Base-by-base conservation (phyloP, 2,113 vertebrate genomes). In the Maccullochella peelii region DNA sequence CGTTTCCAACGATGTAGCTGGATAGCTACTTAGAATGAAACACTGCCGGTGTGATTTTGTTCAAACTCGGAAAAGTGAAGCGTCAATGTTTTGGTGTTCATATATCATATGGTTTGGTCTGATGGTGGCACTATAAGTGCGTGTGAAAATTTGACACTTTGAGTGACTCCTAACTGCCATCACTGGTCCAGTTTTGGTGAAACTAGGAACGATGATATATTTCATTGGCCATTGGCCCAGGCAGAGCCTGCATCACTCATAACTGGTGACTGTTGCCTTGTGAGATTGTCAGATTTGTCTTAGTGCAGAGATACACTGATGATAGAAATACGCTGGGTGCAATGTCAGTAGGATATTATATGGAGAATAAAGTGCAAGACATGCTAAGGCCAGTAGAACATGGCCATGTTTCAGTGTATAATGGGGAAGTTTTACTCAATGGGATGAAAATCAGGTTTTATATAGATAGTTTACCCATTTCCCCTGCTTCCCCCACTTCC, bases 201-300 rank as follows among this genome's bases (percentile, higher is more conserved):
- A 77, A 49, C 59, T 25, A n/a, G 25, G 40, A 57, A 25, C 18
- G 52, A 52, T 68, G 73, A 58, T 59, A 74, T 27, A 18, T 83
- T 79, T 75, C 66, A 76, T 83, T 54, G 33, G 65, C 66, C 8
- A 1, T 21, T 66, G 67, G 47, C 72, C 9, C 42, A 2, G 11
- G 6, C 21, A 67, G 66, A 0, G 59, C 21, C 59, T 36, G 42
- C 59, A 78, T 81, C 69, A 27, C 44, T 72, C 69, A 70, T 8
- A 38, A 33, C 25, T 27, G 27, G 16, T 12, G 77, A 62, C 77
- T 47, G 63, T 44, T 58, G 61, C 76, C 42, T 79, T 33, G 21
- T 47, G 66, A 83, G 66, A 55, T 77, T 63, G 70, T 79, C 72
- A 72, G 2, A 50, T 86, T 65, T 50, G 65, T 76, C 52, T 71